Evolutionary conservation across 2,797 vertebrate species (phyloP), one percentile per base, ranked within the genome.

Genomic region (Lepus oiostolus): DNA sequence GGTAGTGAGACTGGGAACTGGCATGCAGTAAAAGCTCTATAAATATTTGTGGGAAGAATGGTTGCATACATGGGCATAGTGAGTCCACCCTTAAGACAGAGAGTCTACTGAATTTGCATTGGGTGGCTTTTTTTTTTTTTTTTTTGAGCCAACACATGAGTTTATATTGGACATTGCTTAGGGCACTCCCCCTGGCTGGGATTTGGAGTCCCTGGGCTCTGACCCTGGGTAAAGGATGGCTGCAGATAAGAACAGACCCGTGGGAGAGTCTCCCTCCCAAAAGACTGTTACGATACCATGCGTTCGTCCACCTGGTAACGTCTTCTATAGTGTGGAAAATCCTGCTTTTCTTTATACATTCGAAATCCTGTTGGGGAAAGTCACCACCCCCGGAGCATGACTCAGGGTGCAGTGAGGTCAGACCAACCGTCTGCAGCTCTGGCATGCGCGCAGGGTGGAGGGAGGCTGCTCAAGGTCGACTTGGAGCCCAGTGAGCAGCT

Each of bases 341-440:
- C 32, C 68, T 76, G 84, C 81, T 77, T 84, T 63, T 72, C 67
- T 79, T 92, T 26, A 93, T 50, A 88, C 68, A 81, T 81, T 91
- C 68, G 88, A 80, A 94, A 70, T 63, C 81, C 7, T 50, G 75
- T 91, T 58, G 84, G 81, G 47, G 80, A 1, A 63, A 84, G 91
- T 94, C 62, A 81, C 76, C 42, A 47, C 50, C 90, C 42, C 1
- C 0, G 1, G 6, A 47, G 76, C 0, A 5, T 86, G 87, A 94
- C 76, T 96, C 91, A 81, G 91, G 54, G 38, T 58, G 38, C 4
- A 22, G 58, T 76, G 91, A 88, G 68, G 80, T 93, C 42, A 63
- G 65, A 50, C 12, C 62, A 24, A 10, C 81, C 0, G 0, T 62
- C 54, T 65, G 86, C 24, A 19, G 70, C n/a, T 77, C 60, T 47